These are phyloP conservation scores for Halesus radiatus DNA, from an alignment of 1,140 invertebrate species.

Conservation along the genomic window DNA sequence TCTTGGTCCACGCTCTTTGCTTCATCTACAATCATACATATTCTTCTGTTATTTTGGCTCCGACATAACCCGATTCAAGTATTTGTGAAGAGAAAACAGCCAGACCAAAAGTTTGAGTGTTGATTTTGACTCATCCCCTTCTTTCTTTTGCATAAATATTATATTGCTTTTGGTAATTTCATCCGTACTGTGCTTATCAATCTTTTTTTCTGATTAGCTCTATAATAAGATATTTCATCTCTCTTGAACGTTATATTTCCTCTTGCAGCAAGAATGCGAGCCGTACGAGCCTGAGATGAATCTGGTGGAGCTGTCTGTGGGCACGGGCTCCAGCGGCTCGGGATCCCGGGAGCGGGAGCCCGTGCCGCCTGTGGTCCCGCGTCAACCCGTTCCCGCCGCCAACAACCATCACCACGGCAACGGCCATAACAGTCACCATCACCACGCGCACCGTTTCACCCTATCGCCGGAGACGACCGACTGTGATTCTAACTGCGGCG, in stretches of 20 bases:
- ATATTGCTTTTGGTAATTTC: neutral
- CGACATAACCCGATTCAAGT: too few species aligned
- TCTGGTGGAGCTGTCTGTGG: conserved; percentile 75
- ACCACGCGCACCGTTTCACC: conserved; percentile 74
- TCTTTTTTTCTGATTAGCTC: neutral
- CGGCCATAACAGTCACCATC: neutral
- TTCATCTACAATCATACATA: too few species aligned
- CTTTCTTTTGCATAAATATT: too few species aligned
- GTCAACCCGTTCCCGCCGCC: neutral
- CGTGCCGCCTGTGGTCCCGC: neutral
- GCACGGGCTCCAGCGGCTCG: conserved; percentile 78
- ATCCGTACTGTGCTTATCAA: neutral
- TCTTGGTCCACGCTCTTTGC: too few species aligned
- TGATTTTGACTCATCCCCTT: too few species aligned
- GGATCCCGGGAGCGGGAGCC: conserved; percentile 59
- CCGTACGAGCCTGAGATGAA: conserved; percentile 75
- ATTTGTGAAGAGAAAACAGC: too few species aligned
- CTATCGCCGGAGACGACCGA: conserved; percentile 96
- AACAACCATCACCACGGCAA: neutral
- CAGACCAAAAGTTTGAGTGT: too few species aligned
- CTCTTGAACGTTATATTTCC: conserved; percentile 12
- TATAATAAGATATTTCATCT: too few species aligned
- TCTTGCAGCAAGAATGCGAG: conserved; percentile 65
- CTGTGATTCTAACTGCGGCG: conserved; percentile 89
- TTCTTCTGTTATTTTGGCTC: too few species aligned